Evolutionary conservation across 2,888 invertebrate genomes (phyloP).

Genomic region (Oscheius myriophilus): DNA sequence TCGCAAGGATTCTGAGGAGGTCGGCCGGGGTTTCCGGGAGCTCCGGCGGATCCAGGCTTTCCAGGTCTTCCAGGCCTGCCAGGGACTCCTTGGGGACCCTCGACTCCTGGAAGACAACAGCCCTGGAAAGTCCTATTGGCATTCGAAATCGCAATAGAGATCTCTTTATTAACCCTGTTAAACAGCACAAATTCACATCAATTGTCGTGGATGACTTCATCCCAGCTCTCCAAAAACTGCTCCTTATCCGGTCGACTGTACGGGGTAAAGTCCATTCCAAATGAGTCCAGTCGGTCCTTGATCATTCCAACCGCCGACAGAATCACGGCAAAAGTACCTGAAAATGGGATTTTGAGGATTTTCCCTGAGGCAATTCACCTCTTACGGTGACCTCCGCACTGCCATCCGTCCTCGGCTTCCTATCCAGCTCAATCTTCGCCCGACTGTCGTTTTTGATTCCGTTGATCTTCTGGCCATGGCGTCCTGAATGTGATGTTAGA

Average conservation of each 20-base stretch:
- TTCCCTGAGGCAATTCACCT: not conserved
- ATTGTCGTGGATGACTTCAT: conserved; percentile 23
- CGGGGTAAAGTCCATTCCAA: conserved; percentile 11
- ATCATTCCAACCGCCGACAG: conserved; percentile 13
- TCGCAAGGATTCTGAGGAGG: conserved; percentile 54
- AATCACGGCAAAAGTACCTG: conserved; percentile 13
- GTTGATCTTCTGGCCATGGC: conserved; percentile 17
- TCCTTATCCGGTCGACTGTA: conserved; percentile 16
- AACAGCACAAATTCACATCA: not conserved
- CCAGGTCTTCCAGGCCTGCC: conserved; percentile 66
- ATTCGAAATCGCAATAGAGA: too few species aligned
- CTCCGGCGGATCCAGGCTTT: conserved; percentile 66
- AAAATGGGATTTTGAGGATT: not conserved
- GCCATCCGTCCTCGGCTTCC: not conserved
- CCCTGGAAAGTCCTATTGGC: too few species aligned
- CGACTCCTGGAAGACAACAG: conserved; percentile 62
- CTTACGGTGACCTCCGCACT: conserved; percentile 2
- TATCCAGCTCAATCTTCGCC: conserved; percentile 13
- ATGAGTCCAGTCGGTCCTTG: conserved; percentile 18
- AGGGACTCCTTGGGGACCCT: conserved; percentile 63
- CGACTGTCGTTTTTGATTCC: conserved; percentile 24
- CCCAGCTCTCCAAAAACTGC: conserved; percentile 25
- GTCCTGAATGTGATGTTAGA: too few species aligned
- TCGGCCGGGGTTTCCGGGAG: conserved; percentile 68
- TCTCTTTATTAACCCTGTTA: too few species aligned